A percentile compares a stretch with the other conserved stretches of the same genome.
Conservation (phyloP, 23 tunicate species). For the Phallusia fumigata region DNA sequence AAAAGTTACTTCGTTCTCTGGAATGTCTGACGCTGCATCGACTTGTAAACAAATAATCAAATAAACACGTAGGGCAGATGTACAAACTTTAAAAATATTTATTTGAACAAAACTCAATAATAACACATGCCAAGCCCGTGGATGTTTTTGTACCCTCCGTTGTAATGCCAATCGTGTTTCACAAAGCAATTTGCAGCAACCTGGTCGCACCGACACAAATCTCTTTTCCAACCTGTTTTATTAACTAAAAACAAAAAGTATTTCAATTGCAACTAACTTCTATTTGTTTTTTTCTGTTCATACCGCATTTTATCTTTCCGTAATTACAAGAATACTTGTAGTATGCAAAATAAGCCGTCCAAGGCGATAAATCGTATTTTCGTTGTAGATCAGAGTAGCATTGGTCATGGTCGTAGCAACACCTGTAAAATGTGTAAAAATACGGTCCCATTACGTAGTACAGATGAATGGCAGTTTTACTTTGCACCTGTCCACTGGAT, state of each 20-base stretch:
- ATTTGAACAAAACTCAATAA: neutral
- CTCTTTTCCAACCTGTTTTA: conserved; percentile 8
- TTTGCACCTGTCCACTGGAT: conserved; percentile 37
- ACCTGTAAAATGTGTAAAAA: conserved; percentile 6
- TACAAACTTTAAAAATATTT: no score
- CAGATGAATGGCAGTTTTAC: neutral
- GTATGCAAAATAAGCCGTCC: conserved; percentile 21
- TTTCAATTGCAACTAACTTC: no score
- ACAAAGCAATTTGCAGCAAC: conserved; percentile 2
- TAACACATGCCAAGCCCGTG: neutral
- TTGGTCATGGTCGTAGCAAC: conserved; percentile 44
- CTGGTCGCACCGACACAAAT: conserved; percentile 1
- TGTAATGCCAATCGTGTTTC: neutral
- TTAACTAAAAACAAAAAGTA: neutral
- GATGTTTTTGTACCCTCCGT: neutral
- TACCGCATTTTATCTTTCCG: conserved; percentile 14
- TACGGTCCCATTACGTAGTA: neutral
- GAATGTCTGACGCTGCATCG: no score
- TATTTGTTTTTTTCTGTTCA: no score
- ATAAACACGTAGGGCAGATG: no score
- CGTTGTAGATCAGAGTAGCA: conserved; percentile 18
- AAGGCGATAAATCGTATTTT: neutral
- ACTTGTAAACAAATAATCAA: no score
- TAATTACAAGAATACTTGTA: conserved; percentile 13
- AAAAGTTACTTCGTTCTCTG: no score